phyloP scores from a whole-genome alignment of 2,888 invertebrate genomes.

The Catotricha subobsoleta region DNA sequence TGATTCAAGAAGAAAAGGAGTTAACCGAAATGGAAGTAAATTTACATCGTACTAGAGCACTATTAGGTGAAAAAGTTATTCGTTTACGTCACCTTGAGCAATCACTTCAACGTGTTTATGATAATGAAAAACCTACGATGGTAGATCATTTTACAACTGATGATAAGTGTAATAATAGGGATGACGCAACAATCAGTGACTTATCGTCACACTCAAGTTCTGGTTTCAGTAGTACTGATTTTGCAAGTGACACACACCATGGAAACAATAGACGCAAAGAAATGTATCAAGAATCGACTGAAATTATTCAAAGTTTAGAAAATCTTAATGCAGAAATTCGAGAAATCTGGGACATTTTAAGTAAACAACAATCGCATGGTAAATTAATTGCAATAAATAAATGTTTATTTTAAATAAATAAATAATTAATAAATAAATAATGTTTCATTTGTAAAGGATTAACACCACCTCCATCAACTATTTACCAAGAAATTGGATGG shows the following conservation, averaged over 20 bases:
- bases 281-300: conserved; percentile 43
- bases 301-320: conserved; percentile 49
- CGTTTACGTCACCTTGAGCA: conserved; percentile 62
- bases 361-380: conserved; percentile 34
- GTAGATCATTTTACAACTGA: conserved; percentile 17
- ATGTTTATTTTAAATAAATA: background rate
- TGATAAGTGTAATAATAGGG: conserved; percentile 24
- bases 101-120: conserved; percentile 41
- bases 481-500: conserved; percentile 39
- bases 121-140: conserved; percentile 24
- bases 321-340: conserved; percentile 51
- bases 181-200: conserved; percentile 47
- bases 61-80: conserved; percentile 68
- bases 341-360: conserved; percentile 48
- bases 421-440: conserved; percentile 15
- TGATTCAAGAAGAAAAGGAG: conserved; percentile 57
- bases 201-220: conserved; percentile 39
- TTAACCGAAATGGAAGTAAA: conserved; percentile 70
- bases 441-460: too few relatives aligned
- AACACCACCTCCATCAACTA: conserved; percentile 26
- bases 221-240: conserved; percentile 47
- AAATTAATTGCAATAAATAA: background rate
- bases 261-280: conserved; percentile 24
- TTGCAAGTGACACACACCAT: conserved; percentile 36
- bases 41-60: conserved; percentile 57